Evolutionary conservation across 1,140 invertebrate species (phyloP).

Genomic region (Trichomalopsis sarcophagae): DNA sequence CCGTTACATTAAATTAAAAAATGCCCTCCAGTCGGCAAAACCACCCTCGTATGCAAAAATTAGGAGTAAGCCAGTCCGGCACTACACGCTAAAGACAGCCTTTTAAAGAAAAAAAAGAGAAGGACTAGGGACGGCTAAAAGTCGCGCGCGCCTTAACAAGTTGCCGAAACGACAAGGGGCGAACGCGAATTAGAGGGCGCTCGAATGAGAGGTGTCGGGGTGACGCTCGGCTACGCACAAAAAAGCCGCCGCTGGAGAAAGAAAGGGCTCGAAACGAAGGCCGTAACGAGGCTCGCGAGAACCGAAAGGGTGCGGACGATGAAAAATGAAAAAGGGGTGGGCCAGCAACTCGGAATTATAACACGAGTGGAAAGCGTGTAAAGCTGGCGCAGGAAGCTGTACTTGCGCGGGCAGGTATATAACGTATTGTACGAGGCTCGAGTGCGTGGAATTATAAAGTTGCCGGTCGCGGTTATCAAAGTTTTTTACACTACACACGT

Average conservation of each 20-base stretch:
- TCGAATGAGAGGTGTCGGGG: conserved; percentile 7
- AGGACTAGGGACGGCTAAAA: not conserved
- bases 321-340: conserved; percentile 43
- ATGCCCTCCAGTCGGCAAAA: not conserved
- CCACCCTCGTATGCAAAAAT: too few relatives aligned
- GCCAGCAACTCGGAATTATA: conserved; percentile 25
- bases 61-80: too few relatives aligned
- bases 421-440: not conserved
- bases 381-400: not conserved
- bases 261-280: conserved; percentile 25
- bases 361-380: not conserved
- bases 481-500: not conserved
- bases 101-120: not conserved
- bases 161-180: conserved; percentile 29
- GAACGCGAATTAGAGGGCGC: conserved; percentile 32
- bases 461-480: not conserved
- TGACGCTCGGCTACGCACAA: not conserved
- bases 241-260: not conserved
- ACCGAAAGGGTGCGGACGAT: not conserved
- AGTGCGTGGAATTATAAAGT: conserved; percentile 24
- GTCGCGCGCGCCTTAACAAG: conserved; percentile 25
- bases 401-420: not conserved
- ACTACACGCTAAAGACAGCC: not conserved
- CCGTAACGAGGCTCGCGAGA: not conserved
- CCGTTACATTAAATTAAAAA: not conserved